phyloP scores from a whole-genome alignment of 2,113 vertebrate species.

The Oryzias javanicus region DNA sequence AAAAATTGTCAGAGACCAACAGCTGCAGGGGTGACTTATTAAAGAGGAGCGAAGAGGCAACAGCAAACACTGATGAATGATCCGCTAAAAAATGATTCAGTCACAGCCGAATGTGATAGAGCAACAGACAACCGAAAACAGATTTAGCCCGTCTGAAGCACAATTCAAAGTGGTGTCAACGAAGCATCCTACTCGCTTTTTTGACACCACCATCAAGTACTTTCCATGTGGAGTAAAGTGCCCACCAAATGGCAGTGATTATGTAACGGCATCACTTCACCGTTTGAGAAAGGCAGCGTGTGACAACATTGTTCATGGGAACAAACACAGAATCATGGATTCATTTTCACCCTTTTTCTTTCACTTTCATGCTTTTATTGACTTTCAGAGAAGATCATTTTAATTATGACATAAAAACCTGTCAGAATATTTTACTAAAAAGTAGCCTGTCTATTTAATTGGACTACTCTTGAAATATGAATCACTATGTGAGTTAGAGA shows the following conservation, averaged over 20 bases:
- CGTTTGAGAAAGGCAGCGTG: slow-evolving; percentile 6
- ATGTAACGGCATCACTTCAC: slow-evolving; percentile 20
- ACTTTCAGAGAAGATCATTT: too few relatives aligned
- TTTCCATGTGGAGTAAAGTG: slow-evolving; percentile 15
- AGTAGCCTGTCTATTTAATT: too few relatives aligned
- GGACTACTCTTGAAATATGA: too few relatives aligned
- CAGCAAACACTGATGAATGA: background rate
- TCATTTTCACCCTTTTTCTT: slow-evolving; percentile 1
- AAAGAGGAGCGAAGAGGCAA: too few relatives aligned
- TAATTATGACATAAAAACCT: too few relatives aligned
- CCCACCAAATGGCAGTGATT: slow-evolving; percentile 21
- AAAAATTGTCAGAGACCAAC: too few relatives aligned
- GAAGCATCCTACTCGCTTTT: background rate
- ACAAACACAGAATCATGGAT: slow-evolving; percentile 1
- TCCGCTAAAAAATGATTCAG: background rate
- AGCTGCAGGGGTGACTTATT: too few relatives aligned
- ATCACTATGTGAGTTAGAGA: background rate
- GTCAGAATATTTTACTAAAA: too few relatives aligned
- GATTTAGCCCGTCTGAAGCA: background rate
- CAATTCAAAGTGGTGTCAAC: background rate
- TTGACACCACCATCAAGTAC: background rate
- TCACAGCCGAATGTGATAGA: background rate
- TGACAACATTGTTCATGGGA: slow-evolving; percentile 20
- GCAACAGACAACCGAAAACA: background rate
- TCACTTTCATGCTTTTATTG: too few relatives aligned